These are phyloP conservation scores for Drosophila anomelani DNA, from an alignment of 2,888 invertebrate species.

Conservation along the genomic window DNA sequence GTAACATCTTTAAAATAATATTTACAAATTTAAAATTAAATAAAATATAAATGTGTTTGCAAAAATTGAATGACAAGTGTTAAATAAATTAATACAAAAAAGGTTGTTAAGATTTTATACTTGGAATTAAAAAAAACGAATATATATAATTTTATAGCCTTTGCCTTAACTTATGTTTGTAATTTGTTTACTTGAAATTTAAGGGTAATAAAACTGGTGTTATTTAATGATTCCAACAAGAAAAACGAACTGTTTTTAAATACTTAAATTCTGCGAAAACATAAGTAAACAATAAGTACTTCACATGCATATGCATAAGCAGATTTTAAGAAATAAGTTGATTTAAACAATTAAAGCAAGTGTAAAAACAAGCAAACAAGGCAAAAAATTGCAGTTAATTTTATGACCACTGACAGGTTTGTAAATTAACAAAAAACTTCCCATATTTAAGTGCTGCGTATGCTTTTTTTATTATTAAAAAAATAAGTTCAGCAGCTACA, in stretches of 20 bases:
- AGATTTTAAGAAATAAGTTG: neutral
- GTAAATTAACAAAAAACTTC: neutral
- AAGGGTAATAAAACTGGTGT: neutral
- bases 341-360: constrained; percentile 4
- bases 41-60: neutral
- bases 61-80: neutral
- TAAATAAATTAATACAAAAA: neutral
- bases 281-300: neutral
- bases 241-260: neutral
- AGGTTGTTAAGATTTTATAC: neutral
- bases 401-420: neutral
- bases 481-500: neutral
- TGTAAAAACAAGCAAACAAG: neutral
- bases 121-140: neutral
- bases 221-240: neutral
- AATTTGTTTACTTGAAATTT: neutral
- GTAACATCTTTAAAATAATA: neutral
- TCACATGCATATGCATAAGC: neutral
- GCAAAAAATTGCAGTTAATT: neutral
- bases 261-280: neutral
- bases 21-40: neutral
- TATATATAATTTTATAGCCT: neutral
- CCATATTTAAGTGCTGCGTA: constrained; percentile 1
- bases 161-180: neutral
- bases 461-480: neutral